Evolutionary conservation across 2,888 invertebrate genomes (phyloP), one percentile per base, ranked within the genome.

Genomic region (Allophyes oxyacanthae): DNA sequence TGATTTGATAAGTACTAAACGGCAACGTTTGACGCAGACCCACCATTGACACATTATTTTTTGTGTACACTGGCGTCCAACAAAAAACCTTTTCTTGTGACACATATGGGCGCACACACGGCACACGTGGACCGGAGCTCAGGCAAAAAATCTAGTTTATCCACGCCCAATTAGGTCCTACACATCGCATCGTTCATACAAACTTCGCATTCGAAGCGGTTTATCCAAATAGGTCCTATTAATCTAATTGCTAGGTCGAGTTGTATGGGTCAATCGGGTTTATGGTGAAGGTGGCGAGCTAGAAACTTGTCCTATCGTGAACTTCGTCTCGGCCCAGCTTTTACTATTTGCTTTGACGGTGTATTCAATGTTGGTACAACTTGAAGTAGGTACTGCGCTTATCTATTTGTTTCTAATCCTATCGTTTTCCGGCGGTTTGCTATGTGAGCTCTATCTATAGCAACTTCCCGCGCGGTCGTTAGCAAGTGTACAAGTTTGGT

Each of bases 81-180:
- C 40, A 46, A 70, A 69, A 75, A 54, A 40, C 25, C 33, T 55
- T 57, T 72, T 62, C 62, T 75, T 67, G 51, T 56, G 37, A 45
- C 32, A 33, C 72, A 66, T 53, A 62, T 62, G 71, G 42, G 49
- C 53, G 30, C 56, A 42, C 65, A 65, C 44, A 61, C 65, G 71
- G 46, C 49, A 49, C 72, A 72, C 68, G 68, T 72, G 68, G 45
- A 32, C 33, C 45, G 49, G 36, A 46, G 50, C 32, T 11, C n/a
- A 36, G 25, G 32, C 33, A 50, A 53, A 62, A 66, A 57, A 64
- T 48, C 43, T 63, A 63, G 46, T 55, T 52, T 34, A 64, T 51
- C 44, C 66, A 65, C 46, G 46, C 53, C 41, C 58, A 54, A 70
- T 57, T 56, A 65, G 52, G 28, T 52, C 42, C 26, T 56, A 46